These are phyloP conservation scores for Antidorcas marsupialis DNA, from an alignment of 2,113 vertebrate species.

Conservation along the genomic window DNA sequence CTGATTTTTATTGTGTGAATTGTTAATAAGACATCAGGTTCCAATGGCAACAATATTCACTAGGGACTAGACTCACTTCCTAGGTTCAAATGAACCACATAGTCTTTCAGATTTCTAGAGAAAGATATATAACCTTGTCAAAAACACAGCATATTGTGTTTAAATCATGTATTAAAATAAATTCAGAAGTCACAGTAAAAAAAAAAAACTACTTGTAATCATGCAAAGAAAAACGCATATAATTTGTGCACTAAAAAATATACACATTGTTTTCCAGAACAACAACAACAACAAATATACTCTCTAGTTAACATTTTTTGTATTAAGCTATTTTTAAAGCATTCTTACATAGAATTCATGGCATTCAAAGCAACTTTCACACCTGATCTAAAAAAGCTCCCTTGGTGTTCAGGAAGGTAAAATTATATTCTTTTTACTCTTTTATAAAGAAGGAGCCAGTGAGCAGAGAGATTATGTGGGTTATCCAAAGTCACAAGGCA, in stretches of 20 bases:
- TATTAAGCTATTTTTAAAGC: conserved; percentile 29
- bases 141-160: conserved; percentile 56
- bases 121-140: conserved; percentile 74
- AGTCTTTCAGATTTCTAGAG: conserved; percentile 74
- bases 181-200: conserved; percentile 60
- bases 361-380: conserved; percentile 31
- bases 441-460: conserved; percentile 22
- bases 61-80: conserved; percentile 70
- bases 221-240: conserved; percentile 5
- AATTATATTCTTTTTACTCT: conserved; percentile 46
- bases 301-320: conserved; percentile 13
- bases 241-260: neutral
- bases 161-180: conserved; percentile 75
- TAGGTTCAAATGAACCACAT: conserved; percentile 79
- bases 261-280: conserved; percentile 43
- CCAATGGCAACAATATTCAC: conserved; percentile 67
- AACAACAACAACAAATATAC: conserved; percentile 15
- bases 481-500: conserved; percentile 41
- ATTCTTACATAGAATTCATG: neutral
- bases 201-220: conserved; percentile 31
- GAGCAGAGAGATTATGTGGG: conserved; percentile 9
- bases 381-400: conserved; percentile 37
- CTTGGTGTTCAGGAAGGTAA: conserved; percentile 38
- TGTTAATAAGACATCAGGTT: conserved; percentile 74
- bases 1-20: conserved; percentile 55